Base-by-base conservation (phyloP, 2,888 invertebrate genomes). In the Stenodema calcarata region DNA sequence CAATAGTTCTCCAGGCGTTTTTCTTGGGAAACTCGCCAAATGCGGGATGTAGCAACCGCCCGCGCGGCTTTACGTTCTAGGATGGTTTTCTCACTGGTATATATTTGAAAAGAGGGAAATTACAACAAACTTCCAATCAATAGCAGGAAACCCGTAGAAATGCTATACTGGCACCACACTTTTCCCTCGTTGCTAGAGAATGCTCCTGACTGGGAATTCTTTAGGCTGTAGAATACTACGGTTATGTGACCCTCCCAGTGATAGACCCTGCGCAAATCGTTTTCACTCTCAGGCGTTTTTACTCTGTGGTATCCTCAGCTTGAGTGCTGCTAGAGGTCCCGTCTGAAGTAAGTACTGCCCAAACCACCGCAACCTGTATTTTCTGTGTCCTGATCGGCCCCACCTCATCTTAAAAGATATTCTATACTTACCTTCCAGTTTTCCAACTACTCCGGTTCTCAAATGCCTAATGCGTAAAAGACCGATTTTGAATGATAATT, bases 1-100 rank as follows among this genome's bases (percentile, higher is more conserved):
- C 73, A 41, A 73, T 41, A 73, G 73, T 14, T 73, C 41, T 73
- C 35, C 35, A 41, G 73, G 41, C 16, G 30, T 35, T 73, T 73
- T 73, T 73, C 73, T 73, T 73, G 62, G 62, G 62, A 62, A 62
- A 62, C 62, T 62, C 62, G 62, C 62, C 62, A 62, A 62, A 62
- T 23, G 27, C 9, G 62, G 54, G 62, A 62, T 62, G 62, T 62
- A 23, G 62, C 62, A 23, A 62, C 62, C 62, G 62, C 62, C 62
- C 23, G 9, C 62, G 62, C 62, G 9, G 62, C 62, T 62, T 62
- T 23, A 23, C 62, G 62, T 62, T 62, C 12, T 9, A 18, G 27
- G 12, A 62, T 62, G 62, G 62, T 62, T 62, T 62, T 23, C 54
- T n/a, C 18, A 18, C 54, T 18, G 23, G 62, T 23, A 23, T 62